Percentiles rank a stretch among this genome's conserved stretches.
These are phyloP conservation scores for Psilanteris sp. DNA, from an alignment of 1,140 invertebrate genomes.

Conservation along the genomic window DNA sequence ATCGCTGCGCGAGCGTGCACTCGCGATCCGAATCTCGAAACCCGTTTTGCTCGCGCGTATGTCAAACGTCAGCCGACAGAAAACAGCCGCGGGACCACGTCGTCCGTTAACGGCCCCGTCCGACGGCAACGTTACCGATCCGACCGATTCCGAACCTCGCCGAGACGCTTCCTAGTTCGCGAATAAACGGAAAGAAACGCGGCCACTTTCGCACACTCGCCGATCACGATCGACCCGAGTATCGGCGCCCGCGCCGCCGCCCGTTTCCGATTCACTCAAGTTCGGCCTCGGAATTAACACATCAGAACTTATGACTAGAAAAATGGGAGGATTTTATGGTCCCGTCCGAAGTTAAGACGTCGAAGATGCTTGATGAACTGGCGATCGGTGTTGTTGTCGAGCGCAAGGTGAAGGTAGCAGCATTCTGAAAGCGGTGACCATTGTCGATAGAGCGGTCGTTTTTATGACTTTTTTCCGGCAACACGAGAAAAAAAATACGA, in stretches of 20 bases:
- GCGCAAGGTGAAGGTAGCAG: conserved; percentile 41
- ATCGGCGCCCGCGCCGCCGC: too few species aligned
- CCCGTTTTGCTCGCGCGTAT: conserved; percentile 66
- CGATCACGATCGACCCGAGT: too few species aligned
- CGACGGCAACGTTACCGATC: background rate
- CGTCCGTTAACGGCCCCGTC: too few species aligned
- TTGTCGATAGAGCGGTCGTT: conserved; percentile 66
- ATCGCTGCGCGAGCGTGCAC: conserved; percentile 52
- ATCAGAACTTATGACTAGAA: conserved; percentile 13
- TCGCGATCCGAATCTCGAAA: conserved; percentile 70
- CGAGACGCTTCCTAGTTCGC: too few species aligned
- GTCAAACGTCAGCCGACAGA: conserved; percentile 56
- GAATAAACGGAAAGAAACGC: too few species aligned
- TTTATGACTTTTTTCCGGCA: conserved; percentile 74
- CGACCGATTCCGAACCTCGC: too few species aligned
- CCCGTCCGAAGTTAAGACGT: conserved; percentile 55
- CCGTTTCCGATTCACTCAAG: too few species aligned
- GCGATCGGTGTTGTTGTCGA: conserved; percentile 4
- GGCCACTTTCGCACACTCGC: too few species aligned
- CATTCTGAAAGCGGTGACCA: too few species aligned
- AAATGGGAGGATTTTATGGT: conserved; percentile 21
- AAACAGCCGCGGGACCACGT: too few species aligned
- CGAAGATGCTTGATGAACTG: conserved; percentile 66
- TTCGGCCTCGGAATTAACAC: too few species aligned
- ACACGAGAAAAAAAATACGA: conserved; percentile 60